A percentile compares a stretch with the other conserved stretches of the same genome.
phyloP scores from a whole-genome alignment of 2,113 vertebrate genomes.

The Paedocypris sp. region DNA sequence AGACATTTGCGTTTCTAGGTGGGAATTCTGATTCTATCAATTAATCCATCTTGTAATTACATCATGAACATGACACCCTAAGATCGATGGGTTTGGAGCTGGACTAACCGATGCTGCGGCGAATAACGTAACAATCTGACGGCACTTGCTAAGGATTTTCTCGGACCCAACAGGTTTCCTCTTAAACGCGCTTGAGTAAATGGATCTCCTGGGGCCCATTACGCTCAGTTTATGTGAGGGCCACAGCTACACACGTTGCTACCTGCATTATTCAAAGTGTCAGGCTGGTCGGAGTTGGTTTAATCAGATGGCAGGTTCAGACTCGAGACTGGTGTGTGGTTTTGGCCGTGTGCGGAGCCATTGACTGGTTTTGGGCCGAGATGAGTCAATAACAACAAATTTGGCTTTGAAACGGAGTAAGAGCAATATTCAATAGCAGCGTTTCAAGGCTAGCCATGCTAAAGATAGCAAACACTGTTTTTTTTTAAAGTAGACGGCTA shows the following conservation, averaged over 20 bases:
- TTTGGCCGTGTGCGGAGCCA: not conserved
- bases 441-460: no score
- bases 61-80: no score
- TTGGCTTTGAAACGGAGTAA: not conserved
- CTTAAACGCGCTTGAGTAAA: conserved; percentile 13
- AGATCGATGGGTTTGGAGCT: no score
- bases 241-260: not conserved
- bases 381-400: not conserved
- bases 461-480: no score
- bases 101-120: no score
- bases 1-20: no score
- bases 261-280: conserved; percentile 29
- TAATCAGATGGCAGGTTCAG: conserved; percentile 29
- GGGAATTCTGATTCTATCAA: no score
- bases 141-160: not conserved
- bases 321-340: not conserved
- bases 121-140: not conserved
- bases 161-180: conserved; percentile 11
- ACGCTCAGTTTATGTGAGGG: conserved; percentile 28
- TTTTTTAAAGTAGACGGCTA: no score
- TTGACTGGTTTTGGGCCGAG: not conserved
- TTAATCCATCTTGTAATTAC: no score
- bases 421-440: not conserved
- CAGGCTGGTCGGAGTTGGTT: conserved; percentile 20
- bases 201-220: conserved; percentile 26